Base-by-base conservation (phyloP, 2,797 vertebrate genomes). In the Heterohyrax brucei region DNA sequence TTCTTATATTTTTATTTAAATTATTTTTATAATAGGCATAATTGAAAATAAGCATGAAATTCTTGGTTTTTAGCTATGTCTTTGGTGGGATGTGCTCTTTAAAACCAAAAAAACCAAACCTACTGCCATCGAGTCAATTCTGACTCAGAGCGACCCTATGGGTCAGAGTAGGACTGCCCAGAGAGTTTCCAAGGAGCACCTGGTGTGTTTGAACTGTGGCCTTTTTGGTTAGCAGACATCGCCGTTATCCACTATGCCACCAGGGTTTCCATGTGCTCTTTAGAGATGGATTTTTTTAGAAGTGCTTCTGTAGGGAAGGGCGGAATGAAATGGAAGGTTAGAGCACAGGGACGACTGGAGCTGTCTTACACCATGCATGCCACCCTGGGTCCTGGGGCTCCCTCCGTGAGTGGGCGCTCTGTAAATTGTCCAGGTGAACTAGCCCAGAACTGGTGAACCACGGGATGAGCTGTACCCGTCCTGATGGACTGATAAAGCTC, bases 41-140 rank as follows among this genome's bases (percentile, higher is more conserved):
- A 82, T 96, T 85, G 22, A 87, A 95, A 94, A 85, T 87, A 72
- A 94, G 16, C 89, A 83, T 53, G 50, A 89, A 77, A 92, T 92
- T 1, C 44, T 79, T 26, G 75, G 9, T 86, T 26, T 26, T 83
- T 80, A 84, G 24, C 26, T 68, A n/a, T 33, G 53, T 96, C 18
- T 91, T 79, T 91, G 70, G n/a, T 96, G 77, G 44, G 61, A 30
- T 86, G 10, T 95, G 4, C 13, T 93, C 30, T 87, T 78, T 68
- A 86, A 50, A 76, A 39, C 39, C 39, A 39, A 39, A 39, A 39
- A 39, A 39, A 39, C 39, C 39, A 39, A 39, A 39, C 39, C 39
- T 39, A 39, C 39, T 39, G 39, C 39, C 39, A 39, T 39, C 39
- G 39, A 39, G 39, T 39, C 39, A 39, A 39, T 39, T 39, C 39